phyloP scores from a whole-genome alignment of 1,140 invertebrate genomes.

The Sycophila sp. region DNA sequence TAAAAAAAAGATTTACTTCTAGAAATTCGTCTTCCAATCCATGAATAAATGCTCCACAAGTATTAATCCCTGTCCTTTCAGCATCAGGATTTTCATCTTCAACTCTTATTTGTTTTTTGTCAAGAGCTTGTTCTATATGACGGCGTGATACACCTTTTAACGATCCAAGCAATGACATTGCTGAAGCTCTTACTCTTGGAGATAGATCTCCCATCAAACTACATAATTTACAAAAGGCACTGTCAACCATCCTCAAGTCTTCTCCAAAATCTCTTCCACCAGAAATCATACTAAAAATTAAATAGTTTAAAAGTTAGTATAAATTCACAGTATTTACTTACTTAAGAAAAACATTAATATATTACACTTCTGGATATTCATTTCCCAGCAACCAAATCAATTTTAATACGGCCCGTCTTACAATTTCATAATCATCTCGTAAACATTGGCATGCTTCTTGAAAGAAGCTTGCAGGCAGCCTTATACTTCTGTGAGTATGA shows the following conservation, averaged over 20 bases:
- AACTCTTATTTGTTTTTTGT: constrained; percentile 96
- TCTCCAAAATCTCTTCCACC: constrained; percentile 73
- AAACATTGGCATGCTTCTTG: constrained; percentile 83
- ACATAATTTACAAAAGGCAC: constrained; percentile 96
- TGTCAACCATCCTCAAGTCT: constrained; percentile 89
- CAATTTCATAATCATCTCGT: constrained; percentile 94
- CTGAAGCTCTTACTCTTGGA: constrained; percentile 81
- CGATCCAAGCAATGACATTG: constrained; percentile 84
- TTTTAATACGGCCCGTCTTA: constrained; percentile 85
- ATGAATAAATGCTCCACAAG: constrained; percentile 98
- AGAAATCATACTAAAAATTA: constrained; percentile 69
- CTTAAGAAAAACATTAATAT: constrained; percentile 24
- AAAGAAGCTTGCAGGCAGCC: constrained; percentile 82
- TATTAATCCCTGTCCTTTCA: constrained; percentile 77
- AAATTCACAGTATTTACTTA: constrained; percentile 16
- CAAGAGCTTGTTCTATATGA: constrained; percentile 95
- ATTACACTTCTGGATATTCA: constrained; percentile 86
- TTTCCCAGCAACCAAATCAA: constrained; percentile 87
- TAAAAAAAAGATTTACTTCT: constrained; percentile 68
- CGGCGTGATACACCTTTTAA: constrained; percentile 88
- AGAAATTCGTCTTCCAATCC: constrained; percentile 98
- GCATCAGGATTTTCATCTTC: constrained; percentile 80
- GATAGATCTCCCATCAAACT: constrained; percentile 93
- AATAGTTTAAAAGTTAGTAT: neutral
- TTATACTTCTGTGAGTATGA: constrained; percentile 79